These are phyloP conservation scores for Choristoneura fumiferana DNA, from an alignment of 1,140 invertebrate species.

Conservation along the genomic window DNA sequence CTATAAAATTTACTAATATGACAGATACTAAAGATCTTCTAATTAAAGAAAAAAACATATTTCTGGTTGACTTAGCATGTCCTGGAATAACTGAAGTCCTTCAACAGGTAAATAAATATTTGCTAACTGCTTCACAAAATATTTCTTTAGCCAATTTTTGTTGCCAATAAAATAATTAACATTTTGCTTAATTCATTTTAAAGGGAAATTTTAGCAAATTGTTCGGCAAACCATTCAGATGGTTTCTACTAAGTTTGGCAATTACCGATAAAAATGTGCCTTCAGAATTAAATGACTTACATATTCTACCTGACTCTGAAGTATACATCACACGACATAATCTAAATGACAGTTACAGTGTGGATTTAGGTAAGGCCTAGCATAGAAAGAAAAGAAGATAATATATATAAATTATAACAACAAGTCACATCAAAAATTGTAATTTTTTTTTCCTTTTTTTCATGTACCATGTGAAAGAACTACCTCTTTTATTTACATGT, in stretches of 20 bases:
- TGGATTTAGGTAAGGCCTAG: slow-evolving; percentile 35
- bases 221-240: background rate
- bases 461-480: too few species aligned
- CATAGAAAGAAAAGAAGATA: too few species aligned
- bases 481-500: too few species aligned
- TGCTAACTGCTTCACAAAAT: background rate
- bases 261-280: background rate
- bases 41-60: background rate
- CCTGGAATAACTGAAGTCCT: background rate
- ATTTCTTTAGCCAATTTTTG: too few species aligned
- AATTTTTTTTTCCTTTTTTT: too few species aligned
- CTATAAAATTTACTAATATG: background rate
- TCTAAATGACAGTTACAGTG: slow-evolving; percentile 21
- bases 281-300: slow-evolving; percentile 25
- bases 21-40: background rate
- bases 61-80: background rate
- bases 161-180: too few species aligned
- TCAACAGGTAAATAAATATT: background rate
- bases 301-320: slow-evolving; percentile 45
- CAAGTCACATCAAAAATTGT: too few species aligned
- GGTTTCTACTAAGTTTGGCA: background rate
- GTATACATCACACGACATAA: slow-evolving; percentile 34
- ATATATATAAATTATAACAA: too few species aligned
- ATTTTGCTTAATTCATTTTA: too few species aligned
- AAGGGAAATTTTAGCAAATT: background rate